Evolutionary conservation across 2,797 vertebrate genomes (phyloP).

Genomic region (Falco rusticolus): DNA sequence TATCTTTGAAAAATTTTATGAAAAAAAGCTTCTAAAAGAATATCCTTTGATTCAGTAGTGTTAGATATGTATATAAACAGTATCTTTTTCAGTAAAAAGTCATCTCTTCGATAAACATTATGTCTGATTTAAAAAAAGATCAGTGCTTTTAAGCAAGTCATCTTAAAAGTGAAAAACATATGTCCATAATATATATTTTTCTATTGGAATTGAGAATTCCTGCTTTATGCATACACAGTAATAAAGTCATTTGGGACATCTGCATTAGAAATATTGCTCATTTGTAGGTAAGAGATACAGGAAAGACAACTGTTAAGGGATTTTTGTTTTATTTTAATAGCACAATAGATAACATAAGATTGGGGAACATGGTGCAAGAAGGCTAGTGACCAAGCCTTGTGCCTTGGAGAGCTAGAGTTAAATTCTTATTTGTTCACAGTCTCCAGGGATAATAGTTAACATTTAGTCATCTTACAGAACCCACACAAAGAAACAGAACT

Average conservation of each 20-base stretch:
- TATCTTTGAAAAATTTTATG: neutral
- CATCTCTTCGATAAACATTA: constrained; percentile 33
- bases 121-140: neutral
- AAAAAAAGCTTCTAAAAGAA: constrained; percentile 19
- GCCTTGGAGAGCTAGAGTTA: neutral
- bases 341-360: neutral
- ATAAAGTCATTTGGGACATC: neutral
- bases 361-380: neutral
- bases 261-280: neutral
- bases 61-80: neutral
- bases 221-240: neutral
- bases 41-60: neutral
- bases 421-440: neutral
- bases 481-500: neutral
- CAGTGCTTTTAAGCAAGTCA: neutral
- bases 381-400: neutral
- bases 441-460: neutral
- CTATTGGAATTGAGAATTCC: neutral
- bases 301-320: neutral
- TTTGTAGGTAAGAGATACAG: neutral
- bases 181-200: neutral
- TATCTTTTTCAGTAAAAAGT: constrained; percentile 6
- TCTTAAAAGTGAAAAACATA: constrained; percentile 15
- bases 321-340: neutral
- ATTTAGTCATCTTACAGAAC: neutral